Percentiles rank a stretch among this genome's conserved stretches.
Conservation (phyloP, 2,797 vertebrate genomes). For the Macroramphosus scolopax region DNA sequence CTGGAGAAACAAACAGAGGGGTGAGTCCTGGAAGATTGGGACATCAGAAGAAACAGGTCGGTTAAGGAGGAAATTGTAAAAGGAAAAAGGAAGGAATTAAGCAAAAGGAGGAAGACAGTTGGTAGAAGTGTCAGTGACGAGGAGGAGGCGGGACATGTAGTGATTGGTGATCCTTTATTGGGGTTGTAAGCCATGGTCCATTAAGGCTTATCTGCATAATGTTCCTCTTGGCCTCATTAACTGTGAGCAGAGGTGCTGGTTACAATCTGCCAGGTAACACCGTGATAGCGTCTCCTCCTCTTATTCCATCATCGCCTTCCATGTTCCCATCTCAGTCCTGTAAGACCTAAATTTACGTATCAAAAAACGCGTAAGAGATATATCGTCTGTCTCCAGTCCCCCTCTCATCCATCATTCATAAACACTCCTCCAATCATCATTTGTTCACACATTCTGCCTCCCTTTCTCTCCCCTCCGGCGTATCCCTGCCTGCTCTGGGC, state of each 20-base stretch:
- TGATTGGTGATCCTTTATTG: conserved; percentile 45
- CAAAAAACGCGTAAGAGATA: conserved; percentile 51
- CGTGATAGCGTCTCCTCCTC: conserved; percentile 30
- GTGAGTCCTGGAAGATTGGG: conserved; percentile 19
- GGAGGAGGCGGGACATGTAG: conserved; percentile 20
- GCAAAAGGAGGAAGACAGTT: conserved; percentile 12
- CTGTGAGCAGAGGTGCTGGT: conserved; percentile 46
- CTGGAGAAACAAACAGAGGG: conserved; percentile 11
- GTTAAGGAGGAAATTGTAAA: conserved; percentile 27
- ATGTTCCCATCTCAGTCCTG: conserved; percentile 24
- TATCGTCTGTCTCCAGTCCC: conserved; percentile 62
- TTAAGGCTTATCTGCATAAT: conserved; percentile 77
- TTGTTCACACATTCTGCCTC: conserved; percentile 53
- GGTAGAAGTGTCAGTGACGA: conserved; percentile 5
- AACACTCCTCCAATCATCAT: conserved; percentile 47
- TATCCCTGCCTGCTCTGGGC: conserved; percentile 41
- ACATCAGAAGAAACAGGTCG: background rate
- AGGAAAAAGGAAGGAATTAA: conserved; percentile 3
- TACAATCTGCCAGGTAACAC: conserved; percentile 50
- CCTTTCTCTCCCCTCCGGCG: conserved; percentile 26
- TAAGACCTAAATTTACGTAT: conserved; percentile 40
- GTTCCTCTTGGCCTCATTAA: conserved; percentile 66
- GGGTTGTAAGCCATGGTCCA: conserved; percentile 52
- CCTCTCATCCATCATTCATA: conserved; percentile 70
- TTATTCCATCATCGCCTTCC: conserved; percentile 25